phyloP scores from a whole-genome alignment of 2,888 invertebrate species.

The Crioceris asparagi region DNA sequence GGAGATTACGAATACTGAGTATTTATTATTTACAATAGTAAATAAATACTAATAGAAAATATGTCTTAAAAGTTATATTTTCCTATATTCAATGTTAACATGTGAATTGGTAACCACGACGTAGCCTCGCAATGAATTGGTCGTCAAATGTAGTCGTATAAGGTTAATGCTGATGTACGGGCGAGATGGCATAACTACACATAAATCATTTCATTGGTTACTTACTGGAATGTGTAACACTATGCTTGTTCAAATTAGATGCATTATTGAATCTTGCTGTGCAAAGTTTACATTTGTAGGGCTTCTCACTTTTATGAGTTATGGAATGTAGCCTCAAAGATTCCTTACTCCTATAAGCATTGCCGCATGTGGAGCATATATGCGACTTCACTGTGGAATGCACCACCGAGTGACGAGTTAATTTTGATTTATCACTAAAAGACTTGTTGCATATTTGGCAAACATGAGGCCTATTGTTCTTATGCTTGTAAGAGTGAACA shows the following conservation, averaged over 20 bases:
- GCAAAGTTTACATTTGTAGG: constrained; percentile 51
- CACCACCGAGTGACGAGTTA: constrained; percentile 58
- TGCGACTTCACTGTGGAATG: constrained; percentile 46
- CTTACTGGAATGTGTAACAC: constrained; percentile 46
- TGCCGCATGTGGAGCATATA: constrained; percentile 49
- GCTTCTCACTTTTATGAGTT: constrained; percentile 53
- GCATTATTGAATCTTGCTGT: constrained; percentile 47
- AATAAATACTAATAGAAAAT: too few relatives aligned
- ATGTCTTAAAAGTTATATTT: too few relatives aligned
- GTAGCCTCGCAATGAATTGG: too few relatives aligned
- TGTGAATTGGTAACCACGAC: too few relatives aligned
- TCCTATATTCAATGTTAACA: too few relatives aligned
- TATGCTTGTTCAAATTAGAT: constrained; percentile 60
- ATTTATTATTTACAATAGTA: too few relatives aligned
- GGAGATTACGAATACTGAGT: too few relatives aligned
- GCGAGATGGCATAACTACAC: too few relatives aligned
- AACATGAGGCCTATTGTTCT: constrained; percentile 47
- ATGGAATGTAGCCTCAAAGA: constrained; percentile 50
- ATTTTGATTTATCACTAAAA: constrained; percentile 58
- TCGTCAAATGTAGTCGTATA: too few relatives aligned
- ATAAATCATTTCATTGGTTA: too few relatives aligned
- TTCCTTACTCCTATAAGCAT: constrained; percentile 48
- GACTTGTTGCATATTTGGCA: constrained; percentile 56
- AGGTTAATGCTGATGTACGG: too few relatives aligned
- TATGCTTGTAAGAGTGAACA: constrained; percentile 60